phyloP scores from a whole-genome alignment of 2,888 invertebrate species.

The Macrophya alboannulata region DNA sequence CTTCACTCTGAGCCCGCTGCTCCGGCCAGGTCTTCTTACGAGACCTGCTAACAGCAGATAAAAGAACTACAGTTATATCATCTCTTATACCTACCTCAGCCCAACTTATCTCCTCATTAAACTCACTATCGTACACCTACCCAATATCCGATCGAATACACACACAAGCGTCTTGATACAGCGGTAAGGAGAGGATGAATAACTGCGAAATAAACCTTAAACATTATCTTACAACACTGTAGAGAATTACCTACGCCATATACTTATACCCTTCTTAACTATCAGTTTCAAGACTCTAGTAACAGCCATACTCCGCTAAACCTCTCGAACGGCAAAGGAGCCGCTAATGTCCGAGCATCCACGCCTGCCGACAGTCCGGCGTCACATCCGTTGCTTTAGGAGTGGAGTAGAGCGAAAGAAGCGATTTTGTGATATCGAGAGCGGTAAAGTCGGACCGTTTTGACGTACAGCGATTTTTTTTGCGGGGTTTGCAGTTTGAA shows the following conservation, averaged over 20 bases:
- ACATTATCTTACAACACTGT: not conserved
- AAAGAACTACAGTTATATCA: constrained; percentile 11
- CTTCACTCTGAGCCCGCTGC: no score
- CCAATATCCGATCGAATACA: not conserved
- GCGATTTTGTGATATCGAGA: not conserved
- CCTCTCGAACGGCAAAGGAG: constrained; percentile 37
- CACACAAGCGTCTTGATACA: not conserved
- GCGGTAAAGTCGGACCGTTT: not conserved
- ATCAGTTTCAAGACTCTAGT: constrained; percentile 27
- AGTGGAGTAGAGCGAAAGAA: not conserved
- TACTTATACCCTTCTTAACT: constrained; percentile 35
- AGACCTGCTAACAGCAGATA: constrained; percentile 4
- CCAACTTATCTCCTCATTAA: constrained; percentile 5
- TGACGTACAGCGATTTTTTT: no score
- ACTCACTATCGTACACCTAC: constrained; percentile 9
- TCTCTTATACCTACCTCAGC: not conserved
- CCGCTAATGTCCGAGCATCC: constrained; percentile 46
- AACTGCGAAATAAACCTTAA: constrained; percentile 3
- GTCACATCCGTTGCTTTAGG: constrained; percentile 4
- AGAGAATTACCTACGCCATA: constrained; percentile 6
- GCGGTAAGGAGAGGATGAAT: not conserved
- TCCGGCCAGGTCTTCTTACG: no score
- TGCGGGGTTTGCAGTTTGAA: not conserved
- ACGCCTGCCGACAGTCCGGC: constrained; percentile 49
- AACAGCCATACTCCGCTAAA: not conserved